These are phyloP conservation scores for Metaphire vulgaris DNA, from an alignment of 1,140 invertebrate genomes.

Conservation along the genomic window DNA sequence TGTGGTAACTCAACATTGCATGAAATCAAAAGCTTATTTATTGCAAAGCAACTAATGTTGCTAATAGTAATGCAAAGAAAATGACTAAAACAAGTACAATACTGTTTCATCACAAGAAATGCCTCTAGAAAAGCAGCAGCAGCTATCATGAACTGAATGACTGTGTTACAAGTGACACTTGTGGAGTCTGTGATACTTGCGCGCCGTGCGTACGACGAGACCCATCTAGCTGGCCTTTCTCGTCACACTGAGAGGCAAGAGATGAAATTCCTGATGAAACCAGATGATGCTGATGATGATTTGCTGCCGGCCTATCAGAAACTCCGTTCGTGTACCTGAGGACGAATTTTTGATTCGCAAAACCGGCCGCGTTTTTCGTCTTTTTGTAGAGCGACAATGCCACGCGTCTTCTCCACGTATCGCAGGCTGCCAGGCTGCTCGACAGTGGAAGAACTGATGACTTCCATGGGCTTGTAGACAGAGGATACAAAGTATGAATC, in stretches of 20 bases:
- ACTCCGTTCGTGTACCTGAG: not conserved
- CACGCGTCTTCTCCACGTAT: not conserved
- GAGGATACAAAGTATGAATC: no score
- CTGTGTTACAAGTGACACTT: not conserved
- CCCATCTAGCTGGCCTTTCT: not conserved
- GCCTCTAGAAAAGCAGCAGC: no score
- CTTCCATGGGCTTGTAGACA: no score
- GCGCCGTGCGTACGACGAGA: not conserved
- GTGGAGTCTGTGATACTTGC: not conserved
- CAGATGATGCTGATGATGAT: not conserved
- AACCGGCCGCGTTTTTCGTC: not conserved
- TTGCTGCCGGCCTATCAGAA: not conserved
- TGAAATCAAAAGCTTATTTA: no score
- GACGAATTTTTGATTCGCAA: not conserved
- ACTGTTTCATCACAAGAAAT: no score
- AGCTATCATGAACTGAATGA: not conserved
- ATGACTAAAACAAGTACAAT: no score
- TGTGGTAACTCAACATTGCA: no score
- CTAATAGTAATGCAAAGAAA: no score
- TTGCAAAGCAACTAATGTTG: no score
- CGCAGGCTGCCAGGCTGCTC: not conserved
- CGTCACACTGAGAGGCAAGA: not conserved
- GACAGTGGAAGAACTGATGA: not conserved
- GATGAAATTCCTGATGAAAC: not conserved
- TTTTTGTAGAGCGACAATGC: not conserved